Percentiles rank a stretch among this genome's conserved stretches.
phyloP scores from a whole-genome alignment of 2,113 vertebrate genomes.

The Poeciliopsis prolifica region DNA sequence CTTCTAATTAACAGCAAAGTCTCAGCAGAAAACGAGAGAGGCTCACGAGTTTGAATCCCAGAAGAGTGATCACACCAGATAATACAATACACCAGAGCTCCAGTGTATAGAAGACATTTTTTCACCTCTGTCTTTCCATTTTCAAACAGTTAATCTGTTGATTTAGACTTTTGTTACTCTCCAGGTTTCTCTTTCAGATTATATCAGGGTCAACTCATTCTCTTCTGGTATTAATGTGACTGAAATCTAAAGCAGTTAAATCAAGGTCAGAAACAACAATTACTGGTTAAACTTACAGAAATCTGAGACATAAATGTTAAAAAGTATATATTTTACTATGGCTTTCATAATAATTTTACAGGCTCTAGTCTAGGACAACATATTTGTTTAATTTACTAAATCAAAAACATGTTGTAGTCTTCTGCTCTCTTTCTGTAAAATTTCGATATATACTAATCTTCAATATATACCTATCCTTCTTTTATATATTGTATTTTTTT shows the following conservation, averaged over 20 bases:
- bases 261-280: neutral
- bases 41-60: constrained; percentile 71
- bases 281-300: neutral
- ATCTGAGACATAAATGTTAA: too few relatives aligned
- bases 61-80: constrained; percentile 61
- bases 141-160: constrained; percentile 1
- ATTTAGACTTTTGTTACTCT: neutral
- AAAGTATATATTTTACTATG: neutral
- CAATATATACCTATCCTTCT: neutral
- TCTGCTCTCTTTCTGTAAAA: too few relatives aligned
- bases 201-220: neutral
- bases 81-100: constrained; percentile 46
- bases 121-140: constrained; percentile 41
- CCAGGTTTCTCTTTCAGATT: neutral
- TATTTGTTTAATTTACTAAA: too few relatives aligned
- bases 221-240: neutral
- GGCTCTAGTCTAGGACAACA: too few relatives aligned
- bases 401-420: too few relatives aligned
- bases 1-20: constrained; percentile 76
- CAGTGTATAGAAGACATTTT: constrained; percentile 9
- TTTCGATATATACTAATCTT: too few relatives aligned
- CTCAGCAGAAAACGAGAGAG: constrained; percentile 65
- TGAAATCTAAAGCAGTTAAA: constrained; percentile 12
- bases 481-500: neutral
- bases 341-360: neutral